Conservation (phyloP, 2,888 invertebrate genomes). For the Ctenicera cuprea region DNA sequence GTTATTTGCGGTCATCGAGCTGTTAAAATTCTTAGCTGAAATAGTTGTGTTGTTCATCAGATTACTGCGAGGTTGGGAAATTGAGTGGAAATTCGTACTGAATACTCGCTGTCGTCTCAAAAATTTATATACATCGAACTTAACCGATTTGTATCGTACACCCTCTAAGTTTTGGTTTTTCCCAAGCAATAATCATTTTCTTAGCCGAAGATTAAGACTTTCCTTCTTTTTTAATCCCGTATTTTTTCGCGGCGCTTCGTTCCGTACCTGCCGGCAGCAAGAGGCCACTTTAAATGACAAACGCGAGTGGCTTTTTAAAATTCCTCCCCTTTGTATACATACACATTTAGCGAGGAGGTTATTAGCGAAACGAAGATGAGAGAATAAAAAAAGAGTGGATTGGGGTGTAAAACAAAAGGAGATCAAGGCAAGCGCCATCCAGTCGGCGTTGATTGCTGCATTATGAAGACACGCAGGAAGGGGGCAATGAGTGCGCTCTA, state of each 20-base stretch:
- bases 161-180: background rate
- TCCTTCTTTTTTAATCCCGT: slow-evolving; percentile 53
- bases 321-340: slow-evolving; percentile 66
- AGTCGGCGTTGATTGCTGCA: slow-evolving; percentile 69
- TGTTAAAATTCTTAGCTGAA: slow-evolving; percentile 69
- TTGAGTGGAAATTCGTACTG: slow-evolving; percentile 51
- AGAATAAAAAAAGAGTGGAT: slow-evolving; percentile 66
- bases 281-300: slow-evolving; percentile 67
- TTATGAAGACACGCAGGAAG: slow-evolving; percentile 64
- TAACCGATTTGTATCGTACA: background rate
- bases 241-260: slow-evolving; percentile 40
- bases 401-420: slow-evolving; percentile 68
- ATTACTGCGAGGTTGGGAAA: slow-evolving; percentile 60
- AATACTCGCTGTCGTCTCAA: slow-evolving; percentile 37
- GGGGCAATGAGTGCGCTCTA: slow-evolving; percentile 62
- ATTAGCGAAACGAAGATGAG: slow-evolving; percentile 68
- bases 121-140: slow-evolving; percentile 30
- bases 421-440: slow-evolving; percentile 65
- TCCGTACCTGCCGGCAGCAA: slow-evolving; percentile 54
- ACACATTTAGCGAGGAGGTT: slow-evolving; percentile 66
- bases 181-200: slow-evolving; percentile 9
- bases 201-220: slow-evolving; percentile 51
- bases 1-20: slow-evolving; percentile 64
- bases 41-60: slow-evolving; percentile 66
- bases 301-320: slow-evolving; percentile 69